Evolutionary conservation across 2,888 invertebrate genomes (phyloP), one percentile per base, ranked within the genome.

Genomic region (Dynastes maya): DNA sequence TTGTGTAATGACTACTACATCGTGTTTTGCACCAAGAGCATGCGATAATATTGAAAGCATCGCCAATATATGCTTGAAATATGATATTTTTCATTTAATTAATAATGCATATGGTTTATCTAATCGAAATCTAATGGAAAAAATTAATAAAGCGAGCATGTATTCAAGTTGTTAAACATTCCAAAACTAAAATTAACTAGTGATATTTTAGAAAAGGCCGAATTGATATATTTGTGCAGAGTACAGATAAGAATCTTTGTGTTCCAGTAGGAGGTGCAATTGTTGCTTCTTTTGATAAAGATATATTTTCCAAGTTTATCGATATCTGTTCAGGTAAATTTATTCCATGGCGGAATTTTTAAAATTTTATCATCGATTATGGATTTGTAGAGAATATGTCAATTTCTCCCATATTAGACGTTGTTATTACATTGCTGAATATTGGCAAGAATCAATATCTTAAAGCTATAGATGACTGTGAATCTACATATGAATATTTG

Each of bases 41-140:
- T 93, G 93, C 82, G 96, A 96, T 88, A 91, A 91, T 65, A 88
- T 93, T 51, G 90, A 91, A 81, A 87, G 88, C 67, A 89, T 95
- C 58, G 92, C 93, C 6, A 89, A 89, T 77, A 84, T 95, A 37
- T 94, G 95, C 84, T 90, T 91, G 79, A 87, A 89, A 58, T 88
- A 91, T 83, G 88, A 91, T 78, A 90, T 96, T 82, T 94, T 94
- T 22, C 95, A 96, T 88, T 84, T 96, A 78, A 91, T 96, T 13
- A 96, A 96, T 88, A 96, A 96, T 89, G 96, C 96, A 0, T 96
- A 96, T 87, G 96, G 96, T 76, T 88, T 96, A 71, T 95, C 96
- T 88, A 92, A 92, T 82, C 90, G 91, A 32, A 91, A 91, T 82
- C 91, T 94, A 82, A 91, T 92, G 88, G 92, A 92, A 82, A 89